Base-by-base conservation (phyloP, 2,797 vertebrate genomes). In the Sebastes hopkinsi region DNA sequence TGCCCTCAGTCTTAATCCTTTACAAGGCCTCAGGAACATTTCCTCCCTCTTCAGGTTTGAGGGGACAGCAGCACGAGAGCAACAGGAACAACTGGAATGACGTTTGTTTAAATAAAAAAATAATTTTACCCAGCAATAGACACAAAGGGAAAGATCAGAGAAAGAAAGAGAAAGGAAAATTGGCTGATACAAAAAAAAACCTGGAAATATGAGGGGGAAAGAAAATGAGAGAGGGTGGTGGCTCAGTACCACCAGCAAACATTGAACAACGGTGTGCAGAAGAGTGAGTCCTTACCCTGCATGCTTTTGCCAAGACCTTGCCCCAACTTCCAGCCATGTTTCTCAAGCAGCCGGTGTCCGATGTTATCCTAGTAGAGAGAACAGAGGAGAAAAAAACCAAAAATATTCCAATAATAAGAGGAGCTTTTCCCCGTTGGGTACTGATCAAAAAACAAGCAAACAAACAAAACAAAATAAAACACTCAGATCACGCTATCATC, bases 341-440 rank as follows among this genome's bases (percentile, higher is more conserved):
- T 99, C 97, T 99, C 97, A 92, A 99, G 98, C 94, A 99, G 97
- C 94, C 97, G 97, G 93, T 99, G 99, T 92, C 99, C 99, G 92
- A 99, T 99, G 97, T 99, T 99, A 97, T 99, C 99, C 99, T 99
- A 97, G 96, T 93, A 97, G 97, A 98, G 91, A 97, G 96, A 96
- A 96, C 94, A 99, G 92, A 95, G 93, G 94, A 97, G 96, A 98
- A 96, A 98, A 94, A 98, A 94, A 99, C 97, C 97, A 97, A 97
- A 98, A 98, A 99, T 98, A 99, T 97, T 99, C 98, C 98, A 97
- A 97, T 98, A 99, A 99, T 99, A 99, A 97, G 98, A 98, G 96
- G 95, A 96, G 96, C 97, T 97, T 97, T 97, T 96, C 95, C 96
- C 93, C 36, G 92, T 52, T 92, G 90, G 78, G 93, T 90, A 95